Conservation (phyloP, 2,797 vertebrate genomes). For the Decapterus maruadsi region DNA sequence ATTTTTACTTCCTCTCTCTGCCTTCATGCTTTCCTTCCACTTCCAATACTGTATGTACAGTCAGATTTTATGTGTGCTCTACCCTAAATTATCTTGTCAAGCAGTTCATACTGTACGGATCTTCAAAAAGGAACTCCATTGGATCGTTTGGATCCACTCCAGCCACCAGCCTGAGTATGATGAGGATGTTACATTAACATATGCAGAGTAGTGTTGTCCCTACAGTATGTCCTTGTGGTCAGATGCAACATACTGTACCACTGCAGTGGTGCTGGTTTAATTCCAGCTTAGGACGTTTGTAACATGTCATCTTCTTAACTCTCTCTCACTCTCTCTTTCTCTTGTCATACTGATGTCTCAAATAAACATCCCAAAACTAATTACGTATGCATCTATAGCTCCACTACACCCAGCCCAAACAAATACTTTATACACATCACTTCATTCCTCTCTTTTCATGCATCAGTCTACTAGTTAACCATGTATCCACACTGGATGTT, state of each 20-base stretch:
- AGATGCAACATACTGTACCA: background rate
- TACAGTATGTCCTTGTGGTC: background rate
- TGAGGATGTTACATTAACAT: background rate
- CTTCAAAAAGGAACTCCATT: background rate
- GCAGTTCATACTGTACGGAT: slow-evolving; percentile 6
- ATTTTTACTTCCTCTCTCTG: slow-evolving; percentile 10
- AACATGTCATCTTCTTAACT: background rate
- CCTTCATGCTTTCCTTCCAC: slow-evolving; percentile 4
- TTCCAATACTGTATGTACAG: background rate
- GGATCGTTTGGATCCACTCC: slow-evolving; percentile 7
- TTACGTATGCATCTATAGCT: background rate
- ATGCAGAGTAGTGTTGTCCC: background rate
- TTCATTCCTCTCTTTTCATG: background rate
- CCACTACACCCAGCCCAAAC: background rate
- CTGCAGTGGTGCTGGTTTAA: background rate
- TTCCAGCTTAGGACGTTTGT: background rate
- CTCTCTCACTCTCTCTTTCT: background rate
- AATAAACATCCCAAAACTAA: background rate
- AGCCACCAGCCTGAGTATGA: background rate
- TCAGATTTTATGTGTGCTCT: slow-evolving; percentile 9
- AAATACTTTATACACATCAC: background rate
- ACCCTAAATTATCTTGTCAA: slow-evolving; percentile 12
- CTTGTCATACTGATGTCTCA: background rate
- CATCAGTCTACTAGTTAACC: slow-evolving; percentile 42
- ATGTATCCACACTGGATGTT: slow-evolving; percentile 16